phyloP scores from a whole-genome alignment of 92 coral and sea anemone genomes.

The Parazoanthus atlanticus region DNA sequence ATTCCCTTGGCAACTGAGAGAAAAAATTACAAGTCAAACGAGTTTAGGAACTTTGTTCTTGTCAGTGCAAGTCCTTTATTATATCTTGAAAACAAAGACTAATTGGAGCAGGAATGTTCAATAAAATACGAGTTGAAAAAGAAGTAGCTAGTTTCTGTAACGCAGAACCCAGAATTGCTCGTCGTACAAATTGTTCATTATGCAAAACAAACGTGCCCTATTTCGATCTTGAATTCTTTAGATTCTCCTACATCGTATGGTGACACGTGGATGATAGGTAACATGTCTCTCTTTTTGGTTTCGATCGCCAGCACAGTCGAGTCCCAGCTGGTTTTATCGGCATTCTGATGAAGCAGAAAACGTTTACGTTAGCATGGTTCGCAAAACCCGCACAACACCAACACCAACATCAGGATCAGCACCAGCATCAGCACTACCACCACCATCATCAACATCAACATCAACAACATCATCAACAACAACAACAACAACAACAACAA shows the following conservation, averaged over 20 bases:
- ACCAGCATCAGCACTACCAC: too few relatives aligned
- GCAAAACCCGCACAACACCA: background rate
- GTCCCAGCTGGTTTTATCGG: slow-evolving; percentile 20
- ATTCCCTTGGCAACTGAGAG: slow-evolving; percentile 7
- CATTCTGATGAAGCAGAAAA: background rate
- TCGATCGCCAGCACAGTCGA: slow-evolving; percentile 38
- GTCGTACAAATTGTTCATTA: slow-evolving; percentile 31
- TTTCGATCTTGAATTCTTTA: slow-evolving; percentile 49
- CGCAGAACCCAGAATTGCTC: slow-evolving; percentile 8
- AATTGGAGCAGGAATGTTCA: slow-evolving; percentile 12
- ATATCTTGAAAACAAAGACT: slow-evolving; percentile 30
- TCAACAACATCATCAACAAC: too few relatives aligned
- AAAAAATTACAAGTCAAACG: background rate
- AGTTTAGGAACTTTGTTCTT: background rate
- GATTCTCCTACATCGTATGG: slow-evolving; percentile 40
- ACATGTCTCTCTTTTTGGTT: slow-evolving; percentile 46
- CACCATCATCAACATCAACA: too few relatives aligned
- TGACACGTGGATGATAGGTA: slow-evolving; percentile 55
- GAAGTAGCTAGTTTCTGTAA: slow-evolving; percentile 13
- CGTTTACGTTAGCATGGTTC: background rate
- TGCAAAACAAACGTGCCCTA: slow-evolving; percentile 57
- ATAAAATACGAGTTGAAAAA: slow-evolving; percentile 29
- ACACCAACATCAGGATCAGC: background rate
- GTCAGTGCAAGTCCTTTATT: slow-evolving; percentile 20
- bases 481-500: too few relatives aligned